A percentile compares a stretch with the other conserved stretches of the same genome.
Evolutionary conservation across 1,140 invertebrate species (phyloP).

Genomic region (Proales similis): DNA sequence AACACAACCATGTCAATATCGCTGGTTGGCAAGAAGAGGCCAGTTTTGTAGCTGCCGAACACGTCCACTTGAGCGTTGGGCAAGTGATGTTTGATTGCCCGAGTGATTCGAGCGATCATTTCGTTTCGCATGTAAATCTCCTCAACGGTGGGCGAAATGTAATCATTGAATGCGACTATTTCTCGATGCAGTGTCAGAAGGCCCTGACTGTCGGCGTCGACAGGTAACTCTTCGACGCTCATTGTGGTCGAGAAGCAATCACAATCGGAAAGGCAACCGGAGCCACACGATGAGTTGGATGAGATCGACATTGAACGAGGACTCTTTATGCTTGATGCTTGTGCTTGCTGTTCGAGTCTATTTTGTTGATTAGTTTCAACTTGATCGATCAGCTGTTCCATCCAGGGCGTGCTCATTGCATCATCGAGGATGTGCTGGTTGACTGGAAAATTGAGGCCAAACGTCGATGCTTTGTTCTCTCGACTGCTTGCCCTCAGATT

Average conservation of each 20-base stretch:
- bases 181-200: constrained; percentile 19
- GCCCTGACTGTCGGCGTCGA: constrained; percentile 4
- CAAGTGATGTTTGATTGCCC: constrained; percentile 22
- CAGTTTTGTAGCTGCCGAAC: constrained; percentile 86
- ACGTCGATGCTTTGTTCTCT: constrained; percentile 24
- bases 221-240: no score
- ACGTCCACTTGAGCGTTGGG: constrained; percentile 46
- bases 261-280: no score
- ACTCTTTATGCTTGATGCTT: no score
- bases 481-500: constrained; percentile 3
- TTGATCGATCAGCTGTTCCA: no score
- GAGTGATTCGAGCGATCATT: constrained; percentile 11
- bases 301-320: no score
- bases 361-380: no score
- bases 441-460: constrained; percentile 13
- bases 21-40: constrained; percentile 80
- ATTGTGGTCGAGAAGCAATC: no score
- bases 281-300: no score
- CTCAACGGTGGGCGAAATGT: constrained; percentile 32
- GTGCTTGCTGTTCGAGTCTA: no score
- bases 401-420: constrained; percentile 37
- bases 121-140: constrained; percentile 26
- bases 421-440: constrained; percentile 34
- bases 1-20: constrained; percentile 95
- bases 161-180: constrained; percentile 23